Evolutionary conservation across 2,888 invertebrate species (phyloP), one percentile per base, ranked within the genome.

Genomic region (Hemaris fuciformis): DNA sequence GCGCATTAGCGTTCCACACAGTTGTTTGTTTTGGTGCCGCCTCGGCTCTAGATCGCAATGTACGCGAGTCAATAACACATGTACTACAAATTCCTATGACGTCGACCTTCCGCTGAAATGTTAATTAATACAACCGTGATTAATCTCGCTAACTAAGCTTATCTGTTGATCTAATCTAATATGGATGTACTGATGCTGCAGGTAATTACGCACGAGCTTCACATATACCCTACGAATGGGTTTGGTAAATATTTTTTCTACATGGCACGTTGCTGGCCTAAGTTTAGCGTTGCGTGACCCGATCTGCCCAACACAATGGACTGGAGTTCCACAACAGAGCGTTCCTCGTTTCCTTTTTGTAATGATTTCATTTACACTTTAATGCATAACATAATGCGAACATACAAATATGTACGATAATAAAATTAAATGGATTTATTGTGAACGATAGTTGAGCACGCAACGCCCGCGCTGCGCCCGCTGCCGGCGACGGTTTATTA

Each of bases 291-390:
- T 67, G 81, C 81, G 80, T 82, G 83, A 76, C 79, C 72, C 62
- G 62, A 70, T 71, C 72, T 72, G 72, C 77, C 71, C 69, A 65
- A 68, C 70, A 80, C 77, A 83, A 83, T 81, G 61, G 71, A 72
- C 71, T 75, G 74, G 73, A 73, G 73, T 79, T 72, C 77, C 72
- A 69, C 70, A 75, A 77, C 75, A 66, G 72, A 72, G 71, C 72
- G 73, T 71, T 69, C 72, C 72, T 73, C 68, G 70, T 78, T 80
- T 80, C 73, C 73, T 72, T 71, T 75, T 70, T 70, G 72, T 79
- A 78, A 79, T 76, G 72, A 79, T 79, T 81, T 76, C 64, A 85
- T 83, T 84, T 77, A 77, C 76, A 79, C 75, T 64, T 77, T 76
- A 76, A 78, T 76, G 69, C 68, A 73, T 69, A 68, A 62, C 62